Conservation (phyloP, 2,888 invertebrate genomes). For the Serrognathus titanus region DNA sequence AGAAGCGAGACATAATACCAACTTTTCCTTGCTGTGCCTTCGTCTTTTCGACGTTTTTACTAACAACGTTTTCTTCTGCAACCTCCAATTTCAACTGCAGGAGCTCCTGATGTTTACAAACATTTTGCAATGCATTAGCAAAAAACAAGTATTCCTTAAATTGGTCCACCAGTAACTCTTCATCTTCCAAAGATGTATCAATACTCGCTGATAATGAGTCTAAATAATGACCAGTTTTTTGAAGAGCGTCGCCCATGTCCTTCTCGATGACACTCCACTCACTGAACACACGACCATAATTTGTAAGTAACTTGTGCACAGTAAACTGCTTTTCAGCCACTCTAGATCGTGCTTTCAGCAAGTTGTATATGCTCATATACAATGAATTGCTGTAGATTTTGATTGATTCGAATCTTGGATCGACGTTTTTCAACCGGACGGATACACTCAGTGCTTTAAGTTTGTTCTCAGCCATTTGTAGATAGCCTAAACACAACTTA, state of each 20-base stretch:
- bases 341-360: slow-evolving; percentile 60
- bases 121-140: slow-evolving; percentile 68
- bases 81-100: slow-evolving; percentile 69
- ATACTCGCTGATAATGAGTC: slow-evolving; percentile 56
- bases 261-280: slow-evolving; percentile 84
- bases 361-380: slow-evolving; percentile 59
- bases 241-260: slow-evolving; percentile 75
- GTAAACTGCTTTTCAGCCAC: slow-evolving; percentile 74
- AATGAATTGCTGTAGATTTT: slow-evolving; percentile 73
- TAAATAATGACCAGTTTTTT: slow-evolving; percentile 64
- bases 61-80: slow-evolving; percentile 57
- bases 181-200: slow-evolving; percentile 74
- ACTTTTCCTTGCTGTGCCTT: slow-evolving; percentile 65
- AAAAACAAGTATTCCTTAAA: slow-evolving; percentile 80
- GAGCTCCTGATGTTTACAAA: slow-evolving; percentile 71
- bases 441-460: slow-evolving; percentile 71
- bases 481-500: slow-evolving; percentile 55
- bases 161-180: slow-evolving; percentile 79
- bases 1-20: slow-evolving; percentile 68
- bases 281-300: slow-evolving; percentile 78
- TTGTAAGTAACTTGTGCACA: slow-evolving; percentile 74
- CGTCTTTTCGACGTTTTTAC: slow-evolving; percentile 54
- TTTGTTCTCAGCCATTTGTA: slow-evolving; percentile 75
- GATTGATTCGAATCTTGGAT: slow-evolving; percentile 69
- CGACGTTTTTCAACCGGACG: slow-evolving; percentile 69